Conservation (phyloP, 2,113 vertebrate genomes). For the Cervus canadensis region DNA sequence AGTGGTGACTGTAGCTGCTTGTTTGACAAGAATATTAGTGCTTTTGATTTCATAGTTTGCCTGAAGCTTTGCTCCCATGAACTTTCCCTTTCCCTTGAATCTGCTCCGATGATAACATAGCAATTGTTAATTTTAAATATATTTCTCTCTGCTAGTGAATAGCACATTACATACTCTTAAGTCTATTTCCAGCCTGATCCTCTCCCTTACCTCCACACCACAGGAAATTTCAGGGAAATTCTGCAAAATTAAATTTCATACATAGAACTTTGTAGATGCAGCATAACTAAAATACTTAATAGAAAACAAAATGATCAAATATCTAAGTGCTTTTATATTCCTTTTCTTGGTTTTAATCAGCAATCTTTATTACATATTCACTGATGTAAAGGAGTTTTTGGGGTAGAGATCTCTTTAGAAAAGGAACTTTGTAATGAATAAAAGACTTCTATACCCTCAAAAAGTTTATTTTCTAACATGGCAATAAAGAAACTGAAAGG, state of each 20-base stretch:
- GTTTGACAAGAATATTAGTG: background rate
- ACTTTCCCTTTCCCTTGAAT: background rate
- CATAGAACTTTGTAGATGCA: background rate
- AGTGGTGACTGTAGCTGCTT: background rate
- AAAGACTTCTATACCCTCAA: background rate
- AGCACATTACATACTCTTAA: background rate
- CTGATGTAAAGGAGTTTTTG: background rate
- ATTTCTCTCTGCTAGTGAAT: too few relatives aligned
- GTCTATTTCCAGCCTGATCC: background rate
- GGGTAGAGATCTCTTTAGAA: background rate
- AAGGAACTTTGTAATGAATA: background rate
- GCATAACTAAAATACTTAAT: background rate
- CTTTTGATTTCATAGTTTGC: background rate
- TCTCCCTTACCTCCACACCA: background rate
- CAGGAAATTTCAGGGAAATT: background rate
- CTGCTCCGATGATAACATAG: background rate
- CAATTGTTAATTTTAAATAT: background rate
- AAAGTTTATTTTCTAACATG: background rate
- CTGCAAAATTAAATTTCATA: background rate
- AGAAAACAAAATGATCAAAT: background rate
- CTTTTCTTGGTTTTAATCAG: background rate
- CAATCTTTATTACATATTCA: background rate
- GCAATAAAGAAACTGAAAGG: background rate
- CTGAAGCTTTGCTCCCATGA: background rate
- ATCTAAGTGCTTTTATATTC: background rate